Percentiles rank a stretch among this genome's conserved stretches.
These are phyloP conservation scores for Drosophila nannoptera DNA, from an alignment of 1,140 invertebrate genomes.

Conservation along the genomic window DNA sequence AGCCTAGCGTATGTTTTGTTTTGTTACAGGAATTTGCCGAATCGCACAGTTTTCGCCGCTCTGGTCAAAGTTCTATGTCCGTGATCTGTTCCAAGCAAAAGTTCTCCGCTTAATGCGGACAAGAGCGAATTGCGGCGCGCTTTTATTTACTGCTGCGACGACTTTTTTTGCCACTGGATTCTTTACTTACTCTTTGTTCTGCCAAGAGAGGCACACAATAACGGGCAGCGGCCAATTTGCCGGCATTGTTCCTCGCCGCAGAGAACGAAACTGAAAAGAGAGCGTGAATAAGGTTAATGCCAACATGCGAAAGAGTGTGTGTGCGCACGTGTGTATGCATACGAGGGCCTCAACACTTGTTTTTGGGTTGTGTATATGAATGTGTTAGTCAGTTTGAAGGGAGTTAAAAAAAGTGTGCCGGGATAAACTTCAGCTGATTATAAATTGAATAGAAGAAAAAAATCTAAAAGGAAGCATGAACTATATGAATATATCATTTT, in stretches of 20 bases:
- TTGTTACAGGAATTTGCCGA: conserved; percentile 21
- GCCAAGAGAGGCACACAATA: conserved; percentile 8
- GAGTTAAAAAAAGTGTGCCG: no score
- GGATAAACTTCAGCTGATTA: no score
- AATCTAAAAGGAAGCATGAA: no score
- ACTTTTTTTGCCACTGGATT: conserved; percentile 1
- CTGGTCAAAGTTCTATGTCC: conserved; percentile 1
- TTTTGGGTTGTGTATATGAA: background rate
- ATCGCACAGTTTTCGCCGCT: conserved; percentile 9
- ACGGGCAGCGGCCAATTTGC: conserved; percentile 35
- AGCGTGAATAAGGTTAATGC: background rate
- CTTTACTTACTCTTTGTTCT: conserved; percentile 18
- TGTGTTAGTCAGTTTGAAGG: background rate
- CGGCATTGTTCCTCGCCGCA: conserved; percentile 20
- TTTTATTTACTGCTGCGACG: conserved; percentile 30
- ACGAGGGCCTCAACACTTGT: no score
- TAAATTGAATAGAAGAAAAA: no score
- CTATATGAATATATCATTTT: no score
- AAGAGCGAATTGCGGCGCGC: conserved; percentile 27
- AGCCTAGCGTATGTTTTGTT: conserved; percentile 45
- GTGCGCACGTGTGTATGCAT: background rate
- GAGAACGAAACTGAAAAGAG: background rate
- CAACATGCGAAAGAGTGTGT: background rate
- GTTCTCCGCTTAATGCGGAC: conserved; percentile 53
- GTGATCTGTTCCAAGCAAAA: conserved; percentile 39